Base-by-base conservation (phyloP, 2,113 vertebrate species). In the Melospiza georgiana region DNA sequence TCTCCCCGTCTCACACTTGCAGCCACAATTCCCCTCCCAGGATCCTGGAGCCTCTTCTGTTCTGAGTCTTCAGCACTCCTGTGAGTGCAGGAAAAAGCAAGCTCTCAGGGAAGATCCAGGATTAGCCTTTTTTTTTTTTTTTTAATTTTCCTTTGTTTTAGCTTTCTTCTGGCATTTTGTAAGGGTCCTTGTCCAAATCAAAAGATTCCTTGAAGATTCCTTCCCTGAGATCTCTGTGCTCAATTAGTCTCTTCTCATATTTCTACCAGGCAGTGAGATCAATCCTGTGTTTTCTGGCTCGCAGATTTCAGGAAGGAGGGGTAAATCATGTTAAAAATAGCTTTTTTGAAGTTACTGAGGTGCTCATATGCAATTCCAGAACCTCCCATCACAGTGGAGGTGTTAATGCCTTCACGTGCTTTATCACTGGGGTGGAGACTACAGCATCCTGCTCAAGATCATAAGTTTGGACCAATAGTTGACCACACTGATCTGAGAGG, bases 211-310 rank as follows among this genome's bases (percentile, higher is more conserved):
- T 59, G 86, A 93, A 86, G 76, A 37, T 37, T 89, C 44, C 44
- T 95, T 93, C 78, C 71, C 49, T 6, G 48, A 87, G 81, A 79
- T 74, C 27, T 89, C 76, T 43, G 37, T 55, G 67, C 49, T 89
- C 78, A 95, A 59, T 95, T 80, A 83, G 52, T 66, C 57, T 77
- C 54, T 52, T 61, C 19, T 33, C 80, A 24, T 48, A 75, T 76
- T 93, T 85, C 67, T 85, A 28, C 48, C 46, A 83, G 68, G 35
- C 67, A 52, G 35, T 13, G 23, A 71, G 81, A 91, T 96, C 28
- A 6, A 87, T 96, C 61, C 31, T 66, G 24, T 11, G 0, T 82
- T 95, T 87, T 90, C 62, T 82, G 67, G 41, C 74, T 78, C 94
- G 48, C 25, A 73, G 15, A 77, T 84, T 84, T 82, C 63, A 73